Base-by-base conservation (phyloP, 2,113 vertebrate genomes). In the Polypterus bichir region DNA sequence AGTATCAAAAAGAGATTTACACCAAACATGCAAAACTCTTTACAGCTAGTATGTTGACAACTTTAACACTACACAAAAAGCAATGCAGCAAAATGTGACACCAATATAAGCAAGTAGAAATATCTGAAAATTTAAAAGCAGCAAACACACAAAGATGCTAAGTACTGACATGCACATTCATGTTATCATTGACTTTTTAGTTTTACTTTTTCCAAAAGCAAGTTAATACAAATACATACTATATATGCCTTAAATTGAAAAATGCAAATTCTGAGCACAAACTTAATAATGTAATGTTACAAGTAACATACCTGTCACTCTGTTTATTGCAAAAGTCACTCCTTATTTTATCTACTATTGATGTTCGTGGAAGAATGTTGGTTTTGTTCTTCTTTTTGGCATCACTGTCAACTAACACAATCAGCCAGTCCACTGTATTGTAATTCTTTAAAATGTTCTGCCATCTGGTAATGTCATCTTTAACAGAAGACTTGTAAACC, bases 241-340 rank as follows among this genome's bases (percentile, higher is more conserved):
- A 27, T 27, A 27, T 27, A 27, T 27, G 27, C 52, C 46, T 6
- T 52, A 60, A 54, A 64, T 44, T 52, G 67, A 54, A 47, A 61
- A 7, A 3, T 1, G 27, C 27, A 27, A 27, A 27, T 27, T 27
- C 27, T 27, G 8, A 63, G 4, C 27, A 27, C 27, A 27, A 27
- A 27, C 27, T 27, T 27, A 27, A 27, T 27, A 27, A 27, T 27
- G 27, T 27, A 27, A 27, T 47, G 57, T 60, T 0, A 55, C 54
- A 55, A 27, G 10, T 55, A 27, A 9, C 75, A 71, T 70, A 98
- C 96, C 96, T 91, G 87, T 99, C 95, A 44, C 92, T 99, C 81
- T 99, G 96, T 64, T 99, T 99, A 81, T 98, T 99, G 73, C 95
- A 98, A 73, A 97, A 98, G 67, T 99, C 95, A 46, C 92, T 97